Evolutionary conservation across 2,113 vertebrate genomes (phyloP).

Genomic region (Epinephelus lanceolatus): DNA sequence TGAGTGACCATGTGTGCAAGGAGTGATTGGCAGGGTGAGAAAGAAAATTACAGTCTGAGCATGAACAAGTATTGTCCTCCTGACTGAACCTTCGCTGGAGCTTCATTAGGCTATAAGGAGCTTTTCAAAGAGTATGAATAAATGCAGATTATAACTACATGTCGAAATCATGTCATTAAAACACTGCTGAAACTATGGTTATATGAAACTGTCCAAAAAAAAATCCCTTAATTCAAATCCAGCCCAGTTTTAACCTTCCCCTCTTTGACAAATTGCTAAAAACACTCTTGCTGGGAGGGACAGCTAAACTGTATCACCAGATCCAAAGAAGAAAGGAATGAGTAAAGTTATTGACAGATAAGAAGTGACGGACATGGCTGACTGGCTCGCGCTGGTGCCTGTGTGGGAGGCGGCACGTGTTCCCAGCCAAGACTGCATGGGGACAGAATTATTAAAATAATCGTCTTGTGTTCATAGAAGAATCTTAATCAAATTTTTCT

Average conservation of each 20-base stretch:
- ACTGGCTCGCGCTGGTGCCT: conserved; percentile 18
- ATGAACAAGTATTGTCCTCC: too few relatives aligned
- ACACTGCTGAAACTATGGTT: neutral
- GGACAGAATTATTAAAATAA: conserved; percentile 34
- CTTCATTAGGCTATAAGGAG: neutral
- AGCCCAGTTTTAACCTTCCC: neutral
- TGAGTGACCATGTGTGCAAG: too few relatives aligned
- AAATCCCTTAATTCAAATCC: neutral
- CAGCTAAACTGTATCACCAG: neutral
- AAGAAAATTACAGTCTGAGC: too few relatives aligned
- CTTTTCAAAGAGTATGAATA: neutral
- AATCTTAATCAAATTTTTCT: conserved; percentile 2
- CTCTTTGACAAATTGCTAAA: neutral
- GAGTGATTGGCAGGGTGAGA: too few relatives aligned
- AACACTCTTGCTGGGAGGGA: neutral
- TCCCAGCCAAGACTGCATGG: conserved; percentile 21
- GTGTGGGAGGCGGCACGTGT: conserved; percentile 23
- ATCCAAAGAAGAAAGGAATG: neutral
- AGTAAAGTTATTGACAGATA: conserved; percentile 25
- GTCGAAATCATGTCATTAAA: neutral
- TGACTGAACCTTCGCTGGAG: too few relatives aligned
- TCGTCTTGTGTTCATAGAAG: neutral
- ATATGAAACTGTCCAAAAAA: neutral
- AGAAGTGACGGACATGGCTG: conserved; percentile 34
- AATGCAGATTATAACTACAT: neutral